phyloP scores from a whole-genome alignment of 2,888 invertebrate species.

The Hydropsyche betteni region DNA sequence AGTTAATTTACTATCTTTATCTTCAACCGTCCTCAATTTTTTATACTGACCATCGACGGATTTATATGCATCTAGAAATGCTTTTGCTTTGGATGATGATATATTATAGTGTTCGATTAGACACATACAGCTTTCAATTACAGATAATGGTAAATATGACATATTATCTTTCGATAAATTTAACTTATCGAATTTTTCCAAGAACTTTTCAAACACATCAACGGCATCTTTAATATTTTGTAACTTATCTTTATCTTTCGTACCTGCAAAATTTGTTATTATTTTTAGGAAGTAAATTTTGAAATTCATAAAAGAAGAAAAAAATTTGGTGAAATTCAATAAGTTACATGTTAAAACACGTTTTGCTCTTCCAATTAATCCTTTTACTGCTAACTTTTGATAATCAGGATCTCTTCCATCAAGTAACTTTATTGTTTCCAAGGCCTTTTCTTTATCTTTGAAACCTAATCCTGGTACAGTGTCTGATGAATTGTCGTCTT shows the following conservation, averaged over 20 bases:
- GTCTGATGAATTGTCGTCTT: constrained; percentile 60
- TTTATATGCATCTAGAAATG: constrained; percentile 72
- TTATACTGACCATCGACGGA: constrained; percentile 76
- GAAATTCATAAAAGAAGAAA: background rate
- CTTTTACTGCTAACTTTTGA: constrained; percentile 77
- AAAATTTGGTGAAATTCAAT: background rate
- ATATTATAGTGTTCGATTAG: constrained; percentile 66
- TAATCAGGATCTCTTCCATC: constrained; percentile 81
- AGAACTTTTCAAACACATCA: constrained; percentile 74
- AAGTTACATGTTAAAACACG: constrained; percentile 72
- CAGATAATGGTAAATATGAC: constrained; percentile 71
- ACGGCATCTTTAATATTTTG: constrained; percentile 79
- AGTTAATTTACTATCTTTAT: constrained; percentile 66
- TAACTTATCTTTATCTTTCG: constrained; percentile 79
- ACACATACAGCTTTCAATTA: constrained; percentile 66
- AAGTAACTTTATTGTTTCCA: constrained; percentile 72
- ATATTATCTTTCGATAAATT: constrained; percentile 75
- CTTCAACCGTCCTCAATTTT: constrained; percentile 71
- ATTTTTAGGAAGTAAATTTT: constrained; percentile 18
- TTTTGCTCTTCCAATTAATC: constrained; percentile 76
- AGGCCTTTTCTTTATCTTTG: constrained; percentile 79
- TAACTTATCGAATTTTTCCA: constrained; percentile 76
- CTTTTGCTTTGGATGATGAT: constrained; percentile 60
- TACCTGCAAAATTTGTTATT: constrained; percentile 62
- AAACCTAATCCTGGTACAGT: constrained; percentile 80